These are phyloP conservation scores for Diphyllodes magnificus DNA, from an alignment of 2,113 vertebrate genomes.

Conservation along the genomic window DNA sequence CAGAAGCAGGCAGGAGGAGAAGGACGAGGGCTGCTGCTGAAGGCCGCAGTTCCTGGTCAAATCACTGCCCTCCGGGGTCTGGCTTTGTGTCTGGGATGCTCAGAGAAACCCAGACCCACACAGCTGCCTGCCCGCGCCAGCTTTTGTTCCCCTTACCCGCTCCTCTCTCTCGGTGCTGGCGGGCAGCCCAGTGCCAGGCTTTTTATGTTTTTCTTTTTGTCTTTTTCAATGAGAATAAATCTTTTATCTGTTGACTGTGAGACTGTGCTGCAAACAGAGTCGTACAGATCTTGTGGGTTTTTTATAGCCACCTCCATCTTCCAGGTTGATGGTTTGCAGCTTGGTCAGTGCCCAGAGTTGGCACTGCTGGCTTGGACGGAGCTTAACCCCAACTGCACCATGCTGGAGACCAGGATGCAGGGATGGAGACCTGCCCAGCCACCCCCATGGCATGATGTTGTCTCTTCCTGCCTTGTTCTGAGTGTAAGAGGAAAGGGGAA, in stretches of 20 bases:
- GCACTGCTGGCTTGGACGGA: accelerated
- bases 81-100: not conserved
- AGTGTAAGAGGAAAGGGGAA: not conserved
- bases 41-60: not conserved
- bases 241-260: constrained; percentile 17
- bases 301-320: not conserved
- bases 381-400: not conserved
- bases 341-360: not conserved
- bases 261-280: not conserved
- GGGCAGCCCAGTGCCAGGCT: not conserved
- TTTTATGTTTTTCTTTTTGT: constrained; percentile 13
- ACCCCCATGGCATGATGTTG: not conserved
- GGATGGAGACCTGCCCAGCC: not conserved
- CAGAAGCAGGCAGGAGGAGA: not conserved
- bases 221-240: constrained; percentile 24
- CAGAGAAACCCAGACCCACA: not conserved
- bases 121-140: not conserved
- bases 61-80: not conserved
- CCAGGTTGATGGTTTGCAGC: not conserved
- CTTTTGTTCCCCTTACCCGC: not conserved
- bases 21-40: not conserved
- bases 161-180: not conserved
- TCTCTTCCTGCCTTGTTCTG: not conserved
- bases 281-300: not conserved
- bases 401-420: not conserved